phyloP scores from a whole-genome alignment of 1,140 invertebrate genomes.

The Zaprionus taronus region DNA sequence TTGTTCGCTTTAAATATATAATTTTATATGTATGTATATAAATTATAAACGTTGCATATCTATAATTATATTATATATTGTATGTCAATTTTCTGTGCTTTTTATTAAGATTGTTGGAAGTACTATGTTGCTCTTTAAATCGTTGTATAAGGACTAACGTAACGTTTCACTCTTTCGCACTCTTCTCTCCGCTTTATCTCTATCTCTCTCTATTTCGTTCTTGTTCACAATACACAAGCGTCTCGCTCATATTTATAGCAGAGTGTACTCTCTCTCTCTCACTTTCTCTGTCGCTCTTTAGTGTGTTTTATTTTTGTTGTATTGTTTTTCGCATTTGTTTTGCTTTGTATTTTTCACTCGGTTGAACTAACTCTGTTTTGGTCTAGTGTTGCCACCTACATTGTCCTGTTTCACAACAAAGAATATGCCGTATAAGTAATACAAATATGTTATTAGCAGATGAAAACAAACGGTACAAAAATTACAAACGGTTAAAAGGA shows the following conservation, averaged over 20 bases:
- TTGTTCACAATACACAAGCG: not conserved
- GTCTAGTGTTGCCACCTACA: conserved; percentile 63
- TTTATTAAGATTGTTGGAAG: conserved; percentile 62
- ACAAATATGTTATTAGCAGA: conserved; percentile 39
- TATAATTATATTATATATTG: conserved; percentile 39
- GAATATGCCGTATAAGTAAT: conserved; percentile 11
- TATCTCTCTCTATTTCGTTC: conserved; percentile 11
- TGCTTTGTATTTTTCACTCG: conserved; percentile 28
- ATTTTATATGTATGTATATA: not conserved
- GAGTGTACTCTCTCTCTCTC: not conserved
- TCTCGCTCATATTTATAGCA: conserved; percentile 28
- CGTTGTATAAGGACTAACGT: conserved; percentile 66
- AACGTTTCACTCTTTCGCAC: conserved; percentile 37
- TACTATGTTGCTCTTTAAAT: conserved; percentile 71
- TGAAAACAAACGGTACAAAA: conserved; percentile 26
- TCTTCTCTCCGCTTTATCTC: not conserved
- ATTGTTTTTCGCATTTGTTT: not conserved
- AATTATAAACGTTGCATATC: conserved; percentile 29
- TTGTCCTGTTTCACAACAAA: conserved; percentile 46
- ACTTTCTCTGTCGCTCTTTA: not conserved
- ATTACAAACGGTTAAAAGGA: conserved; percentile 35
- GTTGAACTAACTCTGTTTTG: conserved; percentile 49
- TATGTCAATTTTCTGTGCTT: conserved; percentile 42
- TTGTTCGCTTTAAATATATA: not conserved
- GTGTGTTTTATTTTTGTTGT: not conserved